phyloP scores from a whole-genome alignment of 2,888 invertebrate species.

The Archaeoteleia sp. region DNA sequence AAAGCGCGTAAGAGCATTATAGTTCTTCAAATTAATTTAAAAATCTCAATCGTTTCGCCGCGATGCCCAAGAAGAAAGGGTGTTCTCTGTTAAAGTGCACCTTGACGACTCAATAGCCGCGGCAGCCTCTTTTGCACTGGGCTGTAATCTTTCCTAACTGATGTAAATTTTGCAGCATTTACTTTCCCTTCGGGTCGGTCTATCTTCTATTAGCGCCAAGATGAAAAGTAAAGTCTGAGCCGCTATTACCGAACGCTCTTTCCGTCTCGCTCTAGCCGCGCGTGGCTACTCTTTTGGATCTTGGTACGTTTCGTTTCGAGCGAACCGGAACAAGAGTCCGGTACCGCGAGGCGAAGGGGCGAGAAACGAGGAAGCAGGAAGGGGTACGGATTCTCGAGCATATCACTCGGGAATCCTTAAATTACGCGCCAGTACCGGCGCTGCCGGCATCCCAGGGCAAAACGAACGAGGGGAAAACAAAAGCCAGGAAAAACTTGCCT shows the following conservation, averaged over 20 bases:
- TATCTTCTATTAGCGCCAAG: conserved; percentile 48
- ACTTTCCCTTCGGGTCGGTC: conserved; percentile 34
- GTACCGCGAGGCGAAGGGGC: conserved; percentile 27
- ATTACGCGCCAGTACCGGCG: conserved; percentile 53
- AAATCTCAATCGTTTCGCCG: background rate
- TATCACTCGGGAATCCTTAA: conserved; percentile 58
- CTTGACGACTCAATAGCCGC: conserved; percentile 28
- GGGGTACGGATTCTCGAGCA: conserved; percentile 47
- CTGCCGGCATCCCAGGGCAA: conserved; percentile 37
- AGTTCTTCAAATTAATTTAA: background rate
- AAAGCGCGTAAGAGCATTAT: no score
- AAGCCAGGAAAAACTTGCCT: conserved; percentile 62
- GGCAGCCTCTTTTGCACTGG: conserved; percentile 11
- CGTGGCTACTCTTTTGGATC: conserved; percentile 48
- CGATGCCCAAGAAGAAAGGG: no score
- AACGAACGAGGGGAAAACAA: conserved; percentile 57
- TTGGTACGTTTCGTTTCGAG: conserved; percentile 40
- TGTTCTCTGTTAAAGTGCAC: conserved; percentile 7
- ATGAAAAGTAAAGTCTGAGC: conserved; percentile 51
- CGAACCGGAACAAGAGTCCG: conserved; percentile 39
- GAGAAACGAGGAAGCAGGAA: conserved; percentile 33
- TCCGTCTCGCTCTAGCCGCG: conserved; percentile 9
- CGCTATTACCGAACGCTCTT: conserved; percentile 45
- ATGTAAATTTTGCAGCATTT: conserved; percentile 47
- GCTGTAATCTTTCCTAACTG: conserved; percentile 30